Evolutionary conservation across 1,140 invertebrate species (phyloP), one percentile per base, ranked within the genome.

Genomic region (Apis cerana): DNA sequence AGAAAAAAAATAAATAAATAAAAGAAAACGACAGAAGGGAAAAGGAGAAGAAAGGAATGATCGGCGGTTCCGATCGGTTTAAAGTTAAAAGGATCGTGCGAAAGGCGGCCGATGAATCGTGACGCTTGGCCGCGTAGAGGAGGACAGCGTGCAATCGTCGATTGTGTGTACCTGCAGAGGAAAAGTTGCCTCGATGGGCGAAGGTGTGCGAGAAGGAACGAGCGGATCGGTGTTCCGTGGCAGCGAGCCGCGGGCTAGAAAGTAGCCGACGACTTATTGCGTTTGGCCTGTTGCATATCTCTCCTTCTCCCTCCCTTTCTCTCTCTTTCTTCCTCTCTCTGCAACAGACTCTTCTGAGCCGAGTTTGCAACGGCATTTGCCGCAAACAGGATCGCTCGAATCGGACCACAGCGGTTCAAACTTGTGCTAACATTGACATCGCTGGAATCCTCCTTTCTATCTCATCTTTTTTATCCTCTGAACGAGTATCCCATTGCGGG

Each of bases 211-310:
- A 83, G 68, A 75, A 75, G 52, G 84, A 75, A 67, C 81, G 85
- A 58, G 65, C 27, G n/a, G 33, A 43, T 54, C 21, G 52, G 54
- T 67, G 75, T 70, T 58, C 68, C 75, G 65, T 69, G 70, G 56
- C 69, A 71, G 58, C 76, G 82, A 65, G 88, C 88, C 88, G 86
- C 88, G 65, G 88, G 88, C 88, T 89, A 89, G 89, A 89, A 89
- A 89, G 89, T 89, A 72, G 76, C 75, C 69, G 68, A 69, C 67
- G 76, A 88, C 86, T 89, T 89, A 80, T 86, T 84, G 75, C 80
- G 77, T 85, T 88, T 85, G 59, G 81, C 68, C 65, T 8, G 62
- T 58, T 58, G 79, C 75, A 74, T 62, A 79, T 80, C 71, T 82
- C 52, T 64, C 56, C 13, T 27, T 56, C 33, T 43, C 33, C 5